These are phyloP conservation scores for Torymus auratus DNA, from an alignment of 2,888 invertebrate genomes.

Conservation along the genomic window DNA sequence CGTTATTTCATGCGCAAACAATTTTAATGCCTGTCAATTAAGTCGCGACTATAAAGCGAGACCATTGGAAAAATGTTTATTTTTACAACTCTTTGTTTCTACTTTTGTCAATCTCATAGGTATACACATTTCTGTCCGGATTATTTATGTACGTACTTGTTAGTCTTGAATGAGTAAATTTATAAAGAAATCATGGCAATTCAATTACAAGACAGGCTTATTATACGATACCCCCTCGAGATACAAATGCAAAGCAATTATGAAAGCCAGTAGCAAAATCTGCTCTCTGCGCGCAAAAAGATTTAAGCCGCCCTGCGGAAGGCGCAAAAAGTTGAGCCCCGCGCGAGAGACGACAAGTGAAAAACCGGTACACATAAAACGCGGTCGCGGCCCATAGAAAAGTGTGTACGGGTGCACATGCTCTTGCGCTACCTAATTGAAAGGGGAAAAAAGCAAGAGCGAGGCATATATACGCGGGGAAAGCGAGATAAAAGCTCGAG, in stretches of 20 bases:
- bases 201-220: no score
- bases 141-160: no score
- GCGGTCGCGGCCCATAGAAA: neutral
- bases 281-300: neutral
- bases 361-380: slow-evolving; percentile 10
- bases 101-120: no score
- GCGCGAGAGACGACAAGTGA: slow-evolving; percentile 7
- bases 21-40: no score
- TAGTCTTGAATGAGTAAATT: no score
- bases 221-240: slow-evolving; percentile 55
- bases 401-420: neutral
- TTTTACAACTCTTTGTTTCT: no score
- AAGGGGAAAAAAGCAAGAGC: slow-evolving; percentile 4
- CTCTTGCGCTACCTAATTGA: neutral
- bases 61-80: no score
- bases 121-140: no score
- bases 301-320: slow-evolving; percentile 1
- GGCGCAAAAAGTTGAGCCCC: neutral
- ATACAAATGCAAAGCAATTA: slow-evolving; percentile 57
- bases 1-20: no score
- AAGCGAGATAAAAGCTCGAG: slow-evolving; percentile 23
- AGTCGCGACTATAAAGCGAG: no score
- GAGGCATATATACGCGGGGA: neutral
- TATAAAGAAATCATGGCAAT: no score
- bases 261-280: slow-evolving; percentile 36